These are phyloP conservation scores for Lonchura striata DNA, from an alignment of 2,113 vertebrate species.

Conservation along the genomic window DNA sequence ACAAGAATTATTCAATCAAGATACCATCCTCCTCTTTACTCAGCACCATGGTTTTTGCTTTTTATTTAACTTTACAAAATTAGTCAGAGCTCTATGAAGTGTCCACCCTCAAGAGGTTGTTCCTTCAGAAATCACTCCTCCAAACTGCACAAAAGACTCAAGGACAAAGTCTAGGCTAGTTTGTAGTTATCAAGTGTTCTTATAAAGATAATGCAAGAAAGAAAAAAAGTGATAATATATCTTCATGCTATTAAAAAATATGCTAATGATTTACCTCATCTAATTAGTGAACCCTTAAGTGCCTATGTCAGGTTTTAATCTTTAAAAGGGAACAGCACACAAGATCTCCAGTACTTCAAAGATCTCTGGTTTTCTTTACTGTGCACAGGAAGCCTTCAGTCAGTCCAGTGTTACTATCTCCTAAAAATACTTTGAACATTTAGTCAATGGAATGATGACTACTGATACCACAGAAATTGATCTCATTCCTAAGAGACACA, in stretches of 20 bases:
- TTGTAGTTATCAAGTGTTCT: background rate
- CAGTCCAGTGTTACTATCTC: background rate
- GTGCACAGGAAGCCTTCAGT: background rate
- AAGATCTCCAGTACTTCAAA: background rate
- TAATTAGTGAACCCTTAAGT: background rate
- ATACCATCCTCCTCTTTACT: background rate
- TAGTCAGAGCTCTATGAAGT: background rate
- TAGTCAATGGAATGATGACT: background rate
- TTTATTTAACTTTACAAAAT: background rate
- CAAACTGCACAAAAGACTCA: background rate
- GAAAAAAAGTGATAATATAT: background rate
- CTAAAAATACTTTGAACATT: background rate
- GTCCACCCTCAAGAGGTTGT: background rate
- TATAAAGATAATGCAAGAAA: background rate
- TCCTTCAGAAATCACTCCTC: background rate
- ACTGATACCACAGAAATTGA: background rate
- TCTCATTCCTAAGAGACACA: background rate
- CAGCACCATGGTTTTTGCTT: background rate
- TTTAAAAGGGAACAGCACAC: background rate
- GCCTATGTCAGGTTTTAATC: background rate
- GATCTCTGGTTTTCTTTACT: background rate
- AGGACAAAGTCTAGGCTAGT: background rate
- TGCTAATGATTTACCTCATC: background rate
- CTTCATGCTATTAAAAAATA: background rate
- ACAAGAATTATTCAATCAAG: background rate